These are phyloP conservation scores for Taxidea taxus DNA, from an alignment of 2,113 vertebrate genomes.

Conservation along the genomic window DNA sequence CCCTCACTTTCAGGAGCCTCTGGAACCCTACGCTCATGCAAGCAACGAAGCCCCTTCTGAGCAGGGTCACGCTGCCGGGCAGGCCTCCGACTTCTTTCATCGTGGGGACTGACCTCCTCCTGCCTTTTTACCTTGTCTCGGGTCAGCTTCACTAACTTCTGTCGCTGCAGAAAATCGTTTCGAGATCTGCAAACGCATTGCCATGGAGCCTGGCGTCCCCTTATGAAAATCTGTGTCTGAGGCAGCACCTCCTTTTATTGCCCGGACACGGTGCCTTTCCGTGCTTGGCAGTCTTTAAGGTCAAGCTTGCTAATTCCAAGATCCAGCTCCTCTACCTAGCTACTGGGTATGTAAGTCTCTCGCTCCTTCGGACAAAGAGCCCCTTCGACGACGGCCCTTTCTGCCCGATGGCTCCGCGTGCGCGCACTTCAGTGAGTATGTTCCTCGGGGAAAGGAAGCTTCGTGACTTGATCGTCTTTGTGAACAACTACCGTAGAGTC, in stretches of 20 bases:
- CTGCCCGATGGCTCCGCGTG: too few relatives aligned
- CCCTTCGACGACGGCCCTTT: not conserved
- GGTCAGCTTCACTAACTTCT: not conserved
- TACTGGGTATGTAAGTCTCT: not conserved
- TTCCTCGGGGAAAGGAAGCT: not conserved
- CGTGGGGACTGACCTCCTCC: not conserved
- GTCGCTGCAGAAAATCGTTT: not conserved
- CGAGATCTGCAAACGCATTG: not conserved
- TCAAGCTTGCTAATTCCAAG: not conserved
- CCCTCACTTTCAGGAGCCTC: not conserved
- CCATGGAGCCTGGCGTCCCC: accelerated
- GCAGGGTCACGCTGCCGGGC: accelerated
- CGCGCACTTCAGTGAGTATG: accelerated
- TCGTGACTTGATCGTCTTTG: not conserved
- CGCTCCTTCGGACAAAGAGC: accelerated
- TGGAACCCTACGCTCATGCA: not conserved
- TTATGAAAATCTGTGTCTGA: not conserved
- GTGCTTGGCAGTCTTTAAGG: not conserved
- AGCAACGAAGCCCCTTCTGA: too few relatives aligned
- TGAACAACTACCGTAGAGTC: not conserved
- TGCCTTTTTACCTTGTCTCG: not conserved
- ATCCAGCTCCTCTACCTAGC: not conserved
- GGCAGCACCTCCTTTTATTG: accelerated
- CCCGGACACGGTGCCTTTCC: accelerated
- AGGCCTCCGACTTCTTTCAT: too few relatives aligned